Evolutionary conservation across 2,113 vertebrate species (phyloP).

Genomic region (Rhombomys opimus): DNA sequence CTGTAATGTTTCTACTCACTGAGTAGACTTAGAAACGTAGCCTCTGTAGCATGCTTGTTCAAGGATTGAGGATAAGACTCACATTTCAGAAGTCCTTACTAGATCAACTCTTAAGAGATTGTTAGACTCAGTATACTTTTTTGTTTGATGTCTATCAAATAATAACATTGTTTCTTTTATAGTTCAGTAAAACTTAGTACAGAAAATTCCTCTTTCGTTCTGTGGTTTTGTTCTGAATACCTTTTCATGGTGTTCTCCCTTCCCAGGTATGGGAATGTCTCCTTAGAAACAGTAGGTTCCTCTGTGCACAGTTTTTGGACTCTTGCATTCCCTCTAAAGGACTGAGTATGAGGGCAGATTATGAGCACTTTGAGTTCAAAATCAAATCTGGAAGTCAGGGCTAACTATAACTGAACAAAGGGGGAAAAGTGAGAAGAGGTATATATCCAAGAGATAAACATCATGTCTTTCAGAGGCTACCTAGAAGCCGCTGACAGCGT

Average conservation of each 20-base stretch:
- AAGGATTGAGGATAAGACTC: neutral
- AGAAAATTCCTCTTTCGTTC: neutral
- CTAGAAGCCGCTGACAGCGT: constrained; percentile 59
- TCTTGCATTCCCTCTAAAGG: constrained; percentile 81
- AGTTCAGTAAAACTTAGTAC: constrained; percentile 7
- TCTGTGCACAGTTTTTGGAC: constrained; percentile 80
- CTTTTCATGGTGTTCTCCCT: constrained; percentile 72
- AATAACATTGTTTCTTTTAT: constrained; percentile 74
- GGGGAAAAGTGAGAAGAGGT: constrained; percentile 68
- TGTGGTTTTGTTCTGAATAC: constrained; percentile 34
- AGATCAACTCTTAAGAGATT: constrained; percentile 3
- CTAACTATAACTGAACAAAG: constrained; percentile 84
- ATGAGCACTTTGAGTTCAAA: constrained; percentile 86
- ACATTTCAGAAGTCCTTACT: constrained; percentile 39
- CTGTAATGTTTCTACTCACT: constrained; percentile 57
- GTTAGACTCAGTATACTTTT: constrained; percentile 32
- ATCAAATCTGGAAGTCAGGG: constrained; percentile 82
- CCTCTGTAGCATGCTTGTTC: neutral
- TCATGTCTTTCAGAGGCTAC: constrained; percentile 78
- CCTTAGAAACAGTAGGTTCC: constrained; percentile 71
- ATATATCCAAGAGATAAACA: constrained; percentile 81
- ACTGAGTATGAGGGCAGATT: constrained; percentile 81
- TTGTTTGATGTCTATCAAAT: constrained; percentile 81
- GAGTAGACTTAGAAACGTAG: neutral
- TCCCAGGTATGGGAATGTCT: constrained; percentile 83